Evolutionary conservation across 1,140 invertebrate genomes (phyloP), one percentile per base, ranked within the genome.

Genomic region (Drosophila nigromelanica): DNA sequence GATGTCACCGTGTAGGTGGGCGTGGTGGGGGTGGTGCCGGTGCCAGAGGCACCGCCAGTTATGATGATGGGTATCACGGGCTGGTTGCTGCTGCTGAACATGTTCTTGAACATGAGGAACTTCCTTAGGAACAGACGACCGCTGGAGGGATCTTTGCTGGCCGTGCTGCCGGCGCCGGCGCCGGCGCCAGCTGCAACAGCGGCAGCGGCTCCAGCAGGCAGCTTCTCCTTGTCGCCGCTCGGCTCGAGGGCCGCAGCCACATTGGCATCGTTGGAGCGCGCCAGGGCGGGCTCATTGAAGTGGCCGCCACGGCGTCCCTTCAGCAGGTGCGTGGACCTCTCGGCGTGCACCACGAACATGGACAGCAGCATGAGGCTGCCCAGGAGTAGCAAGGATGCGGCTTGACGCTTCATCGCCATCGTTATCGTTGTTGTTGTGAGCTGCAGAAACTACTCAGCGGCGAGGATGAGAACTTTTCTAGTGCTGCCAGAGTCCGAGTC

Each of bases 71-170:
- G 82, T 7, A 91, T 74, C 39, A 87, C 82, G 6, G 83, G 89
- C 50, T 91, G 76, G 11, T 51, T 75, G 52, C 27, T 89, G 60
- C 72, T 73, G 50, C 82, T 73, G 42, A 91, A 91, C 48, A 91
- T 71, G 21, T 91, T 91, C 59, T 83, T 90, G 60, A 91, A 90
- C 21, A 76, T 72, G 11, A 91, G 68, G 59, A 91, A 91, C 55
- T 91, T 91, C 54, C 89, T 90, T 0, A 91, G 68, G 55, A 91
- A 91, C 11, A 91, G 62, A 0, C 90, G 69, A 0, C 90, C 90
- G 24, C 87, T 91, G 18, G 87, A 90, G 0, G 78, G 61, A 15
- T 90, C 90, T 35, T 87, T 89, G 55, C 45, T 77, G 62, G 42
- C 21, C 7, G 33, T 50, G 48, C 12, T 33, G 8, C 14, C 50